phyloP scores from a whole-genome alignment of 1,140 invertebrate genomes.

The Acromyrmex echinatior region DNA sequence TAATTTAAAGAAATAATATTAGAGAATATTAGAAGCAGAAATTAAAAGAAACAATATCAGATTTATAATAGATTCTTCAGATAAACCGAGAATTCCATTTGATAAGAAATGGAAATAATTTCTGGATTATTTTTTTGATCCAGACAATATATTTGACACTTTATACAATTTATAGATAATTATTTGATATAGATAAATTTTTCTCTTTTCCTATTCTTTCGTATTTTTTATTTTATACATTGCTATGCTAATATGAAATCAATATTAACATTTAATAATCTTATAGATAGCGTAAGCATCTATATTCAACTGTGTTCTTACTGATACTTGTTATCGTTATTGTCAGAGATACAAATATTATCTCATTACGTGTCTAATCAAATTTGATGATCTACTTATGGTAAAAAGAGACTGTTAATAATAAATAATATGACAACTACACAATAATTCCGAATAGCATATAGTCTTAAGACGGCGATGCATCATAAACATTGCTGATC shows the following conservation, averaged over 20 bases:
- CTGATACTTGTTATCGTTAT: background rate
- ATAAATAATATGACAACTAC: constrained; percentile 22
- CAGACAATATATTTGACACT: background rate
- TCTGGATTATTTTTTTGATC: background rate
- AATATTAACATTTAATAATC: constrained; percentile 3
- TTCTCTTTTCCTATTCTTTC: background rate
- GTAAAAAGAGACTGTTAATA: background rate
- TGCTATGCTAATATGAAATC: background rate
- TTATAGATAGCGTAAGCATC: background rate
- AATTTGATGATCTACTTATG: background rate
- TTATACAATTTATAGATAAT: background rate
- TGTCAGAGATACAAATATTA: constrained; percentile 26
- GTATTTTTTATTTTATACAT: background rate
- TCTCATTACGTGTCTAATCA: background rate
- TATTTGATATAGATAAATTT: background rate
- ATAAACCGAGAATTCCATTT: background rate
- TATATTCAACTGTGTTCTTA: background rate
- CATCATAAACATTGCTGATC: background rate
- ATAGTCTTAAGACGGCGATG: constrained; percentile 15
- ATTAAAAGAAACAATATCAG: background rate
- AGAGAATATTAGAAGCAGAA: background rate
- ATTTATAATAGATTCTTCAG: background rate
- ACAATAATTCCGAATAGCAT: constrained; percentile 1
- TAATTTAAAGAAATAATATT: constrained; percentile 1
- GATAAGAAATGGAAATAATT: constrained; percentile 1